Percentiles rank a stretch among this genome's conserved stretches.
These are phyloP conservation scores for Halichoeres trimaculatus DNA, from an alignment of 2,113 vertebrate genomes.

Conservation along the genomic window DNA sequence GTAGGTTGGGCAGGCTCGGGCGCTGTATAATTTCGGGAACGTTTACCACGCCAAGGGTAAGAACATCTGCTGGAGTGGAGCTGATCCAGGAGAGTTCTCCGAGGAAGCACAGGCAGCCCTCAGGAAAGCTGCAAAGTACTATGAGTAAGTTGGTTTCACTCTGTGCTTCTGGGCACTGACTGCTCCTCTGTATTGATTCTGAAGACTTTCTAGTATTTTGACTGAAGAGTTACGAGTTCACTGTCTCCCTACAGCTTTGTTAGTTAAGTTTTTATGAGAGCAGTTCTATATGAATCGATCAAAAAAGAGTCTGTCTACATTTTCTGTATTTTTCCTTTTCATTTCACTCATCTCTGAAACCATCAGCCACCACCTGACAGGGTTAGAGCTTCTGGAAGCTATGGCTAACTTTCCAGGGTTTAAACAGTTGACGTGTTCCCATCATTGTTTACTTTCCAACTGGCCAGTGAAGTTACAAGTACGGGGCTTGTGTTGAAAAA, in stretches of 20 bases:
- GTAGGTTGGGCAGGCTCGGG: conserved; percentile 96
- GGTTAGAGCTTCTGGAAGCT: too few species aligned
- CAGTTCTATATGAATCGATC: background rate
- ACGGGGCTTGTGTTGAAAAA: too few species aligned
- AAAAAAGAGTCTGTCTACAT: too few species aligned
- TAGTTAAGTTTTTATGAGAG: background rate
- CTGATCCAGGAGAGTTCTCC: conserved; percentile 92
- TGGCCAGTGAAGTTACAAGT: too few species aligned
- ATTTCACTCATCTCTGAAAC: too few species aligned
- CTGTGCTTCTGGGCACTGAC: conserved; percentile 2
- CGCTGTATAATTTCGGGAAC: conserved; percentile 98
- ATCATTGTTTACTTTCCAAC: too few species aligned
- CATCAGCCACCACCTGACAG: too few species aligned
- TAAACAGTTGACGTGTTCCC: too few species aligned
- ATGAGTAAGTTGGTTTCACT: conserved; percentile 88
- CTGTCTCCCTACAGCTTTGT: background rate
- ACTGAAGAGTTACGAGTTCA: background rate
- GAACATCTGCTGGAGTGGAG: conserved; percentile 89
- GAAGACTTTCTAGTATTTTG: background rate
- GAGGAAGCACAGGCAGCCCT: conserved; percentile 91
- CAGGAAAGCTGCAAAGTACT: conserved; percentile 92
- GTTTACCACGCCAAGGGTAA: conserved; percentile 97
- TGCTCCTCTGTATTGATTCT: conserved; percentile 19
- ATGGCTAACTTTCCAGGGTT: too few species aligned
- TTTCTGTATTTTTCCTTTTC: too few species aligned